Percentiles rank a stretch among this genome's conserved stretches.
Evolutionary conservation across 2,113 vertebrate species (phyloP).

Genomic region (Philantomba maxwellii): DNA sequence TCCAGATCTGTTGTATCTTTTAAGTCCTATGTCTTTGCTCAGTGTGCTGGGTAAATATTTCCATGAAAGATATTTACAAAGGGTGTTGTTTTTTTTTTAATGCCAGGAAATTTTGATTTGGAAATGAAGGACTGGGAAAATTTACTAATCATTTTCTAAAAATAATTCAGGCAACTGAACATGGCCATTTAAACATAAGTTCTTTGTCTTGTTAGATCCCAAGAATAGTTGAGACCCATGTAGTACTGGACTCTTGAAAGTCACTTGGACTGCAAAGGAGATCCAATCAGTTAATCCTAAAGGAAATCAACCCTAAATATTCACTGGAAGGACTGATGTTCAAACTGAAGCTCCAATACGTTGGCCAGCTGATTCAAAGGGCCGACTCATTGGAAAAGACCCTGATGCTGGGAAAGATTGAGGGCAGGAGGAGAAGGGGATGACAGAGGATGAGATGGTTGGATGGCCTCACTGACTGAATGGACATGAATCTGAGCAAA

Average conservation of each 20-base stretch:
- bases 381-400: neutral
- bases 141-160: slow-evolving; percentile 17
- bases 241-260: neutral
- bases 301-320: neutral
- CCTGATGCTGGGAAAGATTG: neutral
- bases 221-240: neutral
- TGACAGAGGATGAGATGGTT: neutral
- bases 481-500: neutral
- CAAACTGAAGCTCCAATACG: neutral
- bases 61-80: slow-evolving; percentile 25
- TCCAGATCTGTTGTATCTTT: slow-evolving; percentile 42
- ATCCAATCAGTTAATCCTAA: neutral
- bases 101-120: slow-evolving; percentile 39
- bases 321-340: neutral
- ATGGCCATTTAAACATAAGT: neutral
- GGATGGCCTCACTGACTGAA: neutral
- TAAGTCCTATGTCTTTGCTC: slow-evolving; percentile 44
- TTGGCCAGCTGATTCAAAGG: neutral
- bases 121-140: neutral
- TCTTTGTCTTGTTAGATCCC: neutral
- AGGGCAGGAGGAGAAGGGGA: neutral
- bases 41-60: slow-evolving; percentile 52
- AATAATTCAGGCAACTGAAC: neutral
- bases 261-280: neutral
- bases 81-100: neutral